Evolutionary conservation across 2,888 invertebrate species (phyloP), one percentile per base, ranked within the genome.

Genomic region (Euspilapteryx auroguttella): DNA sequence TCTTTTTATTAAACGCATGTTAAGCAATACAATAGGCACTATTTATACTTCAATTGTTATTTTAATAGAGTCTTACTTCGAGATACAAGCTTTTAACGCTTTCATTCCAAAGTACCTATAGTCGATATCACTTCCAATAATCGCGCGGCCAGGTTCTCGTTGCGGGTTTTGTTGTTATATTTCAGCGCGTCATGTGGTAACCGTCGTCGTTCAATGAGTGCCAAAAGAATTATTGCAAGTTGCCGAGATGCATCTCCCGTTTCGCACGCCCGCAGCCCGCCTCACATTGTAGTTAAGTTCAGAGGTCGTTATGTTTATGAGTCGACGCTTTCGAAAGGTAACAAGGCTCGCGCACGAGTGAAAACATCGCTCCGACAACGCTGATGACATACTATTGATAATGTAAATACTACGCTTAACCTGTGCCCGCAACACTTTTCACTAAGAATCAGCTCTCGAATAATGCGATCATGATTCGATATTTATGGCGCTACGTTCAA

Each of bases 271-370:
- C 17, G 5, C 8, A 5, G 5, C 17, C 17, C 17, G 61, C 55
- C 52, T 65, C 61, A 62, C 65, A 68, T 69, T 75, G 69, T 68
- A 71, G 63, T 66, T 63, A 64, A 69, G 73, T 64, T 75, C 75
- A 71, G 49, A 75, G 71, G 64, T 75, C 65, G 59, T 49, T 59
- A 65, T 65, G 71, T 73, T 73, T 73, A 73, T 65, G 68, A 69
- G 55, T 55, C 64, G 51, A 61, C 55, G 58, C 62, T 69, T 71
- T 71, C 59, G 62, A 71, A 71, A 69, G 65, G 68, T 69, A 71
- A 71, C 66, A 64, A 62, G 57, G 51, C 58, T 48, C 39, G 53
- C 49, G 43, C 55, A 38, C 55, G 57, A 63, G 68, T 62, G 65
- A 69, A 73, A 68, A 68, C 63, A 64, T 56, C 49, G 55, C 32